phyloP scores from a whole-genome alignment of 2,113 vertebrate genomes.

The Serilophus lunatus region DNA sequence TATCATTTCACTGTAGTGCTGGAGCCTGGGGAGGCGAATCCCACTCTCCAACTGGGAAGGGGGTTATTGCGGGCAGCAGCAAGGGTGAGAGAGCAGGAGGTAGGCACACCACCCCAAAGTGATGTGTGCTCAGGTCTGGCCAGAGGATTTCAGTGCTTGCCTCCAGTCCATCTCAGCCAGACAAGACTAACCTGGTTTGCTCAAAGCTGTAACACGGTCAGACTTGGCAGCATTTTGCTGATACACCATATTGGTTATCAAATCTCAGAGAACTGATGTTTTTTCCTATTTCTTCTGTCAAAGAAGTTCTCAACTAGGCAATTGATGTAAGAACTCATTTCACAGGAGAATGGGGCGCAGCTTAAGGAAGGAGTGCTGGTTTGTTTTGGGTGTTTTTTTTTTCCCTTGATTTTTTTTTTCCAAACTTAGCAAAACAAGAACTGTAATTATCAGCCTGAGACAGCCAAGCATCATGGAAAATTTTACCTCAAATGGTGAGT shows the following conservation, averaged over 20 bases:
- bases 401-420: not conserved
- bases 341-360: not conserved
- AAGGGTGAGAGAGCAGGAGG: not conserved
- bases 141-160: not conserved
- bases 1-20: not conserved
- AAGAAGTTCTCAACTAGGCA: not conserved
- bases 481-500: slow-evolving; percentile 29
- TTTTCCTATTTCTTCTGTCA: not conserved
- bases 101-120: accelerated
- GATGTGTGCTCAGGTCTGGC: not conserved
- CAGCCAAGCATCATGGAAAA: slow-evolving; percentile 23
- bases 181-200: not conserved
- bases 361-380: not conserved
- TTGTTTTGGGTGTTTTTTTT: not conserved
- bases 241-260: not conserved
- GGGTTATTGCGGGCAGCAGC: not conserved
- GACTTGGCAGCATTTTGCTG: not conserved
- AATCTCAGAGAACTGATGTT: not conserved
- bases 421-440: slow-evolving; percentile 30
- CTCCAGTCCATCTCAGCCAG: not conserved
- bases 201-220: not conserved
- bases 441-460: not conserved
- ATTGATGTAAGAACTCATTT: not conserved
- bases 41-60: accelerated
- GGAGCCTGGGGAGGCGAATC: not conserved